These are phyloP conservation scores for Tachina fera DNA, from an alignment of 2,888 invertebrate genomes.

Conservation along the genomic window DNA sequence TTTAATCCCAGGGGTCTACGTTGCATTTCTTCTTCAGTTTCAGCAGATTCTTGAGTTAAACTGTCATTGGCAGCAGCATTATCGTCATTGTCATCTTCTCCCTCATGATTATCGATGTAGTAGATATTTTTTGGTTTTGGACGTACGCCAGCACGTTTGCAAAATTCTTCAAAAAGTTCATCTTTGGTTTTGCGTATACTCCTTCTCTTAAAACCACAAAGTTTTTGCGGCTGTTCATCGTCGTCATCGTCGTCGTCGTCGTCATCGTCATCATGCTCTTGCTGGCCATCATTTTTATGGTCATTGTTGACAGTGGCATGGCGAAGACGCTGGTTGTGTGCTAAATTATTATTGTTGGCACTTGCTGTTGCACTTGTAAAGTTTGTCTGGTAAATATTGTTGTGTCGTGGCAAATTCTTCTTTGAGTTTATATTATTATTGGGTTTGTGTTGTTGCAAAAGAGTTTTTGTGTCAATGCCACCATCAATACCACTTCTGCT, in stretches of 20 bases:
- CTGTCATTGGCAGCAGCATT: slow-evolving; percentile 64
- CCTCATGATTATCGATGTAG: slow-evolving; percentile 78
- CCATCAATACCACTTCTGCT: background rate
- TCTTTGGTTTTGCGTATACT: slow-evolving; percentile 81
- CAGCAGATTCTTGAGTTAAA: slow-evolving; percentile 52
- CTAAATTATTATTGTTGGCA: slow-evolving; percentile 41
- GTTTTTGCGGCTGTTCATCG: slow-evolving; percentile 72
- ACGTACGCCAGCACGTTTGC: slow-evolving; percentile 80
- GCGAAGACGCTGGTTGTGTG: slow-evolving; percentile 27
- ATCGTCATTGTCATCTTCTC: slow-evolving; percentile 34
- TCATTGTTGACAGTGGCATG: slow-evolving; percentile 43
- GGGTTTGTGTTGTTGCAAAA: slow-evolving; percentile 53
- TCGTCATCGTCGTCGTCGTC: slow-evolving; percentile 72
- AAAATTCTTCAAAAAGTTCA: slow-evolving; percentile 82
- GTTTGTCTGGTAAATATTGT: slow-evolving; percentile 57
- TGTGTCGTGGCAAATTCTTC: slow-evolving; percentile 37
- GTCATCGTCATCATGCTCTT: slow-evolving; percentile 68
- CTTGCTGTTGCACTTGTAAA: slow-evolving; percentile 33
- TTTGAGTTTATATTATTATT: slow-evolving; percentile 62
- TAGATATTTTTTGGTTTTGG: slow-evolving; percentile 82
- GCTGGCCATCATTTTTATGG: slow-evolving; percentile 25
- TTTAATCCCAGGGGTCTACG: slow-evolving; percentile 56
- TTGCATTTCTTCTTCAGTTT: slow-evolving; percentile 50
- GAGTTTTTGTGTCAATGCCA: slow-evolving; percentile 8
- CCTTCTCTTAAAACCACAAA: slow-evolving; percentile 80